phyloP scores from a whole-genome alignment of 2,888 invertebrate genomes.

The Caenorhabditis wallacei region DNA sequence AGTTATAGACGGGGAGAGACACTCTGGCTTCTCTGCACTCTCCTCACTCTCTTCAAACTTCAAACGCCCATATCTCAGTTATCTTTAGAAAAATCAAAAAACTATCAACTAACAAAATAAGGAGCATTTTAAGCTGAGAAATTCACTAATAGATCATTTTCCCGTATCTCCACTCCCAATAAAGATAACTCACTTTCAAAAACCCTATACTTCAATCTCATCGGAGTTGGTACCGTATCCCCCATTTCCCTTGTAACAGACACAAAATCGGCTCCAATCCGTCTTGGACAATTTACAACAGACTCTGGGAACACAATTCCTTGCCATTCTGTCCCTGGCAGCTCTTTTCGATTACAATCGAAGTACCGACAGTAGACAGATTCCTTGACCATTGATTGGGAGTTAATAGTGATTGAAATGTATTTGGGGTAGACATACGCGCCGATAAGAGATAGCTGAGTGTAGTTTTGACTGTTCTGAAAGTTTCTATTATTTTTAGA shows the following conservation, averaged over 20 bases:
- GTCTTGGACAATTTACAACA: constrained; percentile 25
- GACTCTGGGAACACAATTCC: constrained; percentile 40
- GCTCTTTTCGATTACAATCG: constrained; percentile 30
- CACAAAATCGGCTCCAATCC: constrained; percentile 41
- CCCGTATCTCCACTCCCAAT: no score
- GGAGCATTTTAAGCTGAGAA: no score
- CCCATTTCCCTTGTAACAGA: constrained; percentile 2
- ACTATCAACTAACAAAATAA: no score
- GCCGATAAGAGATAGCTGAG: constrained; percentile 2
- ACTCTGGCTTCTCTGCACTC: no score
- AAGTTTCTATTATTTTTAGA: no score
- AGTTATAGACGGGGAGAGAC: no score
- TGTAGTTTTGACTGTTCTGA: constrained; percentile 49
- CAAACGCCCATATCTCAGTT: no score
- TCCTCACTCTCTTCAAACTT: no score
- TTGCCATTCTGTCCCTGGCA: constrained; percentile 15
- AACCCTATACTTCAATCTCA: constrained; percentile 30
- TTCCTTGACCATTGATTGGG: constrained; percentile 34
- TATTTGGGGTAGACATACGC: constrained; percentile 48
- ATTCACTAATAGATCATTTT: no score
- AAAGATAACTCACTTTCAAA: constrained; percentile 26
- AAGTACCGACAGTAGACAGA: constrained; percentile 42
- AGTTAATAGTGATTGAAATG: constrained; percentile 19
- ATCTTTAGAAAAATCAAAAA: no score
- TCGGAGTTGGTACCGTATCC: constrained; percentile 19